Conservation (phyloP, 2,888 invertebrate genomes). For the Allolobophora icterica region DNA sequence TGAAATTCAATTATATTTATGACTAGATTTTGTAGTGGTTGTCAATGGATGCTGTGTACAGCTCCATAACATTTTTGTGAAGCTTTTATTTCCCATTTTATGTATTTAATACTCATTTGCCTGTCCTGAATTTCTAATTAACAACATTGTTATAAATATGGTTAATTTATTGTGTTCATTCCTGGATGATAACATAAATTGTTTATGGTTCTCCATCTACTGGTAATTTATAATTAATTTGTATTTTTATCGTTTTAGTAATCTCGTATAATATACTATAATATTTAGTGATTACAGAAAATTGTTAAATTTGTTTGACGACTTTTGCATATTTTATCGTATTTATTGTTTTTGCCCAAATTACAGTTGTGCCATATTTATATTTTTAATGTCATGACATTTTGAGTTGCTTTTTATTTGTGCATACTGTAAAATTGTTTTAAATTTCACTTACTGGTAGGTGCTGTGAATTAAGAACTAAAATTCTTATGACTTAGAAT, state of each 20-base stretch:
- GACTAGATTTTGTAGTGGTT: not conserved
- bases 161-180: too few relatives aligned
- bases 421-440: not conserved
- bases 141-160: not conserved
- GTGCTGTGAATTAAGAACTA: not conserved
- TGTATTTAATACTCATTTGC: not conserved
- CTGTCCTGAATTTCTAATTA: not conserved
- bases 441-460: not conserved
- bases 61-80: not conserved
- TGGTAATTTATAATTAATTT: too few relatives aligned
- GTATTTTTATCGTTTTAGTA: too few relatives aligned
- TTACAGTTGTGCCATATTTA: not conserved
- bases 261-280: too few relatives aligned
- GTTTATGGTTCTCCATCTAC: too few relatives aligned
- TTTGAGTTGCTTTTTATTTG: too few relatives aligned
- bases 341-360: not conserved
- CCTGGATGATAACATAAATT: too few relatives aligned
- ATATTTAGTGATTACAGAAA: too few relatives aligned
- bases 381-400: not conserved
- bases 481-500: not conserved
- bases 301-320: not conserved
- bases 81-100: not conserved
- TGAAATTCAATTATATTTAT: not conserved
- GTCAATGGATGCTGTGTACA: not conserved
- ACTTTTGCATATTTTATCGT: not conserved